Base-by-base conservation (phyloP, 2,888 invertebrate species). In the Thymelicus acteon region DNA sequence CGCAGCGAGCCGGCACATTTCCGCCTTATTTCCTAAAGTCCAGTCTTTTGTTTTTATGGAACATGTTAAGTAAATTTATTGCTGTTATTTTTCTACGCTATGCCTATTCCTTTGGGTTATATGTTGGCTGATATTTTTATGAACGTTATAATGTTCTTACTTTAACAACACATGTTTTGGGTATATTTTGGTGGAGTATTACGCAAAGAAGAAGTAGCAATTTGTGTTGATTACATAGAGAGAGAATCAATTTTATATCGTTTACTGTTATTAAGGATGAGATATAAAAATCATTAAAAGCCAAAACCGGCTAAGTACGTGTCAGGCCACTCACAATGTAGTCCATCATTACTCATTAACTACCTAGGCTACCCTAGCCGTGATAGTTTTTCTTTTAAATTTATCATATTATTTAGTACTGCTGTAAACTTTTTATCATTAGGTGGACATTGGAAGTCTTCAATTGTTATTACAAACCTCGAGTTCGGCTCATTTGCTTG, bases 11-110 rank as follows among this genome's bases (percentile, higher is more conserved):
- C 68, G 57, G 76, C 76, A 78, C 77, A 75, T 76, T 61, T 74
- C 75, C 68, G 76, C 75, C 76, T 76, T 78, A 78, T 79, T 80
- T 76, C 75, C 74, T 72, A 74, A 76, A 83, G 80, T 81, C 80
- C 83, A 80, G 78, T 76, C 75, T 75, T 76, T 77, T 75, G 75
- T 79, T 78, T 83, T 84, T 85, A 88, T 86, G 80, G 78, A 77
- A 73, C 78, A 81, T 81, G 80, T 78, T 82, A 80, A 82, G 78
- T 78, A 74, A 84, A 86, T 87, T 85, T 85, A 87, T 86, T 74
- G 79, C 77, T 75, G 79, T 85, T 81, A 85, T 85, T 82, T 84
- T 82, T 81, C 77, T 81, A 80, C 80, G 75, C 80, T 80, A 75
- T 80, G 80, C 75, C 74, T 77, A 78, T 82, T 80, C 63, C 78